Base-by-base conservation (phyloP, 2,113 vertebrate genomes). In the Bubo scandiacus region DNA sequence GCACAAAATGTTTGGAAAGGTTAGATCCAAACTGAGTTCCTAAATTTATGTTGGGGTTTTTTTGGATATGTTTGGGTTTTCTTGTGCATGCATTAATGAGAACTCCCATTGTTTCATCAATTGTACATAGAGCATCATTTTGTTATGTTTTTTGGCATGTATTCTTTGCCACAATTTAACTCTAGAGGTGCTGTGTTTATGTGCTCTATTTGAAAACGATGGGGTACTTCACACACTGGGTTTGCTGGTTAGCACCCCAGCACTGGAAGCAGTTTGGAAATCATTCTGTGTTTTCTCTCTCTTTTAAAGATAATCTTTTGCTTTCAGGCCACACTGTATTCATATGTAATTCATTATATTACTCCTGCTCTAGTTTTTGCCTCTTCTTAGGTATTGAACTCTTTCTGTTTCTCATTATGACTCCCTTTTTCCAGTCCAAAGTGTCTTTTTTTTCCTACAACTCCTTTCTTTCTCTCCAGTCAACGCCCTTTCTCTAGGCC, bases 101-200 rank as follows among this genome's bases (percentile, higher is more conserved):
- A 51, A 55, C 25, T 70, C 34, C 13, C 5, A 7, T 34, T 63
- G 21, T 62, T 83, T 78, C 14, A 30, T 21, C 32, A 16, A 5
- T 17, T 30, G 20, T 78, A 29, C 4, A 4, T 6, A 40, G 12
- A 55, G 1, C 1, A 4, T 15, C 54, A 29, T 5, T 1, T 1
- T 8, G 4, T 49, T 78, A 16, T n/a, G 6, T 1, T 32, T 83
- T 61, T 47, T 74, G 22, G 6, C 51, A 7, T 54, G 6, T 83
- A 10, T 59, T 47, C 27, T 62, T 88, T 61, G 45, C 38, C 42
- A 66, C 15, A 66, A 8, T 65, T 85, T 45, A 52, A 65, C 12
- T 70, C 4, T 14, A 42, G n/a, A 49, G 5, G 5, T 70, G 36
- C 11, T 90, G 87, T 68, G 4, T 82, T 79, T 38, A 26, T 17